Base-by-base conservation (phyloP, 2,888 invertebrate species). In the Polydrusus cervinus region DNA sequence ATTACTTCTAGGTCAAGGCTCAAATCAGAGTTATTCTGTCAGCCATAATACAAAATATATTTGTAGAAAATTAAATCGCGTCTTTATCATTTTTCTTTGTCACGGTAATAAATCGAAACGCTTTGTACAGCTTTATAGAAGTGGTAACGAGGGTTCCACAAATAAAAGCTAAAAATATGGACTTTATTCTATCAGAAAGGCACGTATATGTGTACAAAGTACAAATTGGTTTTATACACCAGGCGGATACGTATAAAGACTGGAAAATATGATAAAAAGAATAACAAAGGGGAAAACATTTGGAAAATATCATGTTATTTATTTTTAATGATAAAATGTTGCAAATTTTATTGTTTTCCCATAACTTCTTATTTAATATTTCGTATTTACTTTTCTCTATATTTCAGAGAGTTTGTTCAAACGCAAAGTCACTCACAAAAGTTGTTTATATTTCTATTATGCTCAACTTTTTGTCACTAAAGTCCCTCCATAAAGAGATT, bases 191-290 rank as follows among this genome's bases (percentile, higher is more conserved):
- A 30, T 30, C 53, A 25, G 25, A 53, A 53, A 11, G 53, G 53
- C 53, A 53, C 53, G 53, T 53, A 53, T 53, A 30, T 53, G 53
- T 53, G 53, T 53, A 53, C 53, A 53, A 53, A 30, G 53, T 30
- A 53, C 20, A 53, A 30, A 30, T 53, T 53, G 30, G 30, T 30
- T 30, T 53, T n/a, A 53, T 53, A 30, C 30, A 13, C 13, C 53
- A 30, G 20, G n/a, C 30, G 53, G 11, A 53, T 51, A 18, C 20
- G 10, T 51, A 11, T 51, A 51, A 20, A 51, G 51, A 51, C 18
- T 20, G 51, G 20, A 51, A 51, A 51, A 51, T 51, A 10, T 13
- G 13, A 11, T 20, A 51, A 51, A 51, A 51, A 11, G 10, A 20
- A 51, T 11, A 11, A 51, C 9, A 18, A 3, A 20, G 14, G 16